Evolutionary conservation across 2,113 vertebrate species (phyloP).

Genomic region (Gorsachius goisagi): DNA sequence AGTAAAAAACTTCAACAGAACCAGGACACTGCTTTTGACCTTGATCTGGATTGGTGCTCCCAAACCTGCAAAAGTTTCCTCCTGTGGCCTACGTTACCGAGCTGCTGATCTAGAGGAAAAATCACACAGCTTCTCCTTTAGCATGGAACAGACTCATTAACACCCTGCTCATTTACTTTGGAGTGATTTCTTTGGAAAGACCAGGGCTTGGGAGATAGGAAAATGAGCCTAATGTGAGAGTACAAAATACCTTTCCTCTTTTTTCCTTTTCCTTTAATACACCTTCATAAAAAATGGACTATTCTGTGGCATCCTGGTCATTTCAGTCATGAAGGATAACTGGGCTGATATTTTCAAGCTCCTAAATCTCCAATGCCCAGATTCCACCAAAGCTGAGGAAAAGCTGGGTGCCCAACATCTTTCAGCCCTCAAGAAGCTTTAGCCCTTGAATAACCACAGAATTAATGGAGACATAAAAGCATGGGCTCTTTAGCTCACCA

Average conservation of each 20-base stretch:
- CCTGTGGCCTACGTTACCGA: not conserved
- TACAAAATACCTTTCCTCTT: not conserved
- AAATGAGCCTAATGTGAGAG: not conserved
- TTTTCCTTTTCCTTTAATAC: not conserved
- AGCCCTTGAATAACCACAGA: not conserved
- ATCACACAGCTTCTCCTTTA: not conserved
- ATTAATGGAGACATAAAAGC: not conserved
- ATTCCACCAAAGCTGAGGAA: not conserved
- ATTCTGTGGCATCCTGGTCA: not conserved
- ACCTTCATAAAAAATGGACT: not conserved
- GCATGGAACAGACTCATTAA: not conserved
- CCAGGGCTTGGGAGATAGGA: not conserved
- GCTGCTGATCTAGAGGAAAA: not conserved
- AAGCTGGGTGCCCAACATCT: not conserved
- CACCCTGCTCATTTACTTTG: not conserved
- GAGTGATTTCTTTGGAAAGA: not conserved
- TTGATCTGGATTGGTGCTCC: not conserved
- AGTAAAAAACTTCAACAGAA: not conserved
- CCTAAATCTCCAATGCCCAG: not conserved
- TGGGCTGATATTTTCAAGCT: not conserved
- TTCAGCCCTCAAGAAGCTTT: not conserved
- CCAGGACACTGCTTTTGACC: not conserved
- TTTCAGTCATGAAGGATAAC: not conserved
- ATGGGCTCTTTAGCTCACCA: not conserved
- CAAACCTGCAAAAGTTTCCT: not conserved